Evolutionary conservation across 2,888 invertebrate species (phyloP), one percentile per base, ranked within the genome.

Genomic region (Agrotis clavis): DNA sequence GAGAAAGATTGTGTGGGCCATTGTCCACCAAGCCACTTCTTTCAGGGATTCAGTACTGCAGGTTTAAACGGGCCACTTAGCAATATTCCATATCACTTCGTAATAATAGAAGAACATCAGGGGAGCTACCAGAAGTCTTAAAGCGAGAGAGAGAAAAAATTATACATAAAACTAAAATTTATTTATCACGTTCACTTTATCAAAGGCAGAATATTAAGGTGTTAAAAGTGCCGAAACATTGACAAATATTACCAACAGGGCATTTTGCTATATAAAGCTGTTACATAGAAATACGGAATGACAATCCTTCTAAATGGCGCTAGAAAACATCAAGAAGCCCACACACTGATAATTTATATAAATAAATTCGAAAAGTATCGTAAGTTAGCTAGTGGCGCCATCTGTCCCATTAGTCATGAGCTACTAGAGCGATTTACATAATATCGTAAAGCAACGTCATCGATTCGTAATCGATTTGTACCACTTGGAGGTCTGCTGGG

Each of bases 401-500:
- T 69, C 81, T 82, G 82, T 41, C 68, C 54, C 82, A 81, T 81
- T 74, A 74, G 65, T 74, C 60, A 69, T 67, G 68, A 71, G 54
- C 78, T 82, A 80, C 78, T 80, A 82, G 64, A 77, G 57, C 72
- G 57, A 82, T 80, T 82, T 69, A 70, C 72, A 80, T 80, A 80
- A 77, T 82, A 67, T 72, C 66, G 60, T 71, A 77, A 76, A 66
- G 57, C 67, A 67, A 81, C 67, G 77, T 79, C 81, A 81, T 67
- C 71, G 77, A 71, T 81, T 51, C 45, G 48, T 76, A 70, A 70
- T 70, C 76, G 67, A 62, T 76, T 70, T 74, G 61, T 56, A 79
- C 60, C 21, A 67, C 56, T 61, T 67, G 61, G 62, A 62, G 51
- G 51, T 61, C 67, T 67, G 64, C 51, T 53, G 25, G 51, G 35